Evolutionary conservation across 2,888 invertebrate species (phyloP).

Genomic region (Meloe dianella): DNA sequence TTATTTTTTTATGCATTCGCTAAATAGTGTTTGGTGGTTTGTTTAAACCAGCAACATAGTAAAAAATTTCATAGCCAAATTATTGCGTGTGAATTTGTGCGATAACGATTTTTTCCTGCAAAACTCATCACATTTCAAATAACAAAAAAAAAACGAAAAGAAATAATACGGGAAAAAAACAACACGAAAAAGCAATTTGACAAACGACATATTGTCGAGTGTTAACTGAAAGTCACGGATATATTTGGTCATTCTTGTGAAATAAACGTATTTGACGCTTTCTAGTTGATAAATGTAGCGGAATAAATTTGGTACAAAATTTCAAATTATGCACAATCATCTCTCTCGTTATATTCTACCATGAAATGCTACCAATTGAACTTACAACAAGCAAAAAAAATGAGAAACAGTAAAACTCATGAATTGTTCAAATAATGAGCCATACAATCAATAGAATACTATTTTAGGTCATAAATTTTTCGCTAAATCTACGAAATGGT

Average conservation of each 20-base stretch:
- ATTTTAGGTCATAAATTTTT: constrained; percentile 24
- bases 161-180: not conserved
- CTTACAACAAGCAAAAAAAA: constrained; percentile 5
- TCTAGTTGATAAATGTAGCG: constrained; percentile 1
- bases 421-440: not conserved
- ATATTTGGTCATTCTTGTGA: constrained; percentile 20
- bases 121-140: not conserved
- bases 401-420: not conserved
- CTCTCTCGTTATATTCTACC: constrained; percentile 10
- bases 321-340: constrained; percentile 15
- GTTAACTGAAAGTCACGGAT: constrained; percentile 22
- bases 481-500: constrained; percentile 21
- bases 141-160: too few species aligned
- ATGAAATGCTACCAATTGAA: not conserved
- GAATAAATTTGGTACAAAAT: not conserved
- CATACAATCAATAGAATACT: constrained; percentile 14
- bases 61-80: too few species aligned
- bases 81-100: constrained; percentile 21
- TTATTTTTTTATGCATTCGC: too few species aligned
- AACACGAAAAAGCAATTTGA: constrained; percentile 18
- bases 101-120: constrained; percentile 27
- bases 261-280: constrained; percentile 26
- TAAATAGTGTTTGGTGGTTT: too few species aligned
- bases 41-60: too few species aligned
- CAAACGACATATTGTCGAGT: constrained; percentile 33